Percentiles rank a stretch among this genome's conserved stretches.
phyloP scores from a whole-genome alignment of 2,888 invertebrate species.

The Mythimna pallens region DNA sequence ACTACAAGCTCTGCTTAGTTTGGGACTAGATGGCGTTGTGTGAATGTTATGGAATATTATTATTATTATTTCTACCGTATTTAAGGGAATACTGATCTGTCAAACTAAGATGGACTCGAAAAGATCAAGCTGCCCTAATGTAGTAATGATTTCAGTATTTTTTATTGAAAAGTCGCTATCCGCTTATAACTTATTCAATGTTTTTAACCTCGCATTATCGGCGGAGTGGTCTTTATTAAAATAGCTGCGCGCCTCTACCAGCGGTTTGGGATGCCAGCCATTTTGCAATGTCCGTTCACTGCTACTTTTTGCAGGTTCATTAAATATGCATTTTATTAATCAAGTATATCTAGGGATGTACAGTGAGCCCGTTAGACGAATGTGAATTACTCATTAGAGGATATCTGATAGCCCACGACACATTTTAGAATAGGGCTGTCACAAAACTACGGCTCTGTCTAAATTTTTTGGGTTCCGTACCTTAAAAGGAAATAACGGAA shows the following conservation, averaged over 20 bases:
- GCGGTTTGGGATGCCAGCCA: slow-evolving; percentile 47
- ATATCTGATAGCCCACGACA: neutral
- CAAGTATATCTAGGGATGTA: slow-evolving; percentile 1
- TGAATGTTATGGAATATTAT: too few species aligned
- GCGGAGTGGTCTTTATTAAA: slow-evolving; percentile 62
- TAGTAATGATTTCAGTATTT: too few species aligned
- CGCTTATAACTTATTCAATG: slow-evolving; percentile 15
- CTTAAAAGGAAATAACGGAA: too few species aligned
- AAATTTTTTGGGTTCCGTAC: neutral
- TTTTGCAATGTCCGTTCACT: slow-evolving; percentile 24
- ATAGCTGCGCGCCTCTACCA: slow-evolving; percentile 34
- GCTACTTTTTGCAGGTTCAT: slow-evolving; percentile 31
- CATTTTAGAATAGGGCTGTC: neutral
- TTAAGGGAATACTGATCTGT: neutral
- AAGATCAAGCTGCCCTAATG: neutral
- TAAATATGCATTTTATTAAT: slow-evolving; percentile 27
- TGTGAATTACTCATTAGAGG: slow-evolving; percentile 2
- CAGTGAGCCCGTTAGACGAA: neutral
- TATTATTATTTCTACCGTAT: neutral
- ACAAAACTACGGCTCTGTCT: neutral
- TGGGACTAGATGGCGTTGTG: too few species aligned
- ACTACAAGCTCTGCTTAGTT: too few species aligned
- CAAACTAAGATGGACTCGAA: neutral
- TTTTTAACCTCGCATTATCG: slow-evolving; percentile 63
- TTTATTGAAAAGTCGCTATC: neutral